Conservation (phyloP, 2,113 vertebrate genomes). For the Plecturocebus donacophilus region DNA sequence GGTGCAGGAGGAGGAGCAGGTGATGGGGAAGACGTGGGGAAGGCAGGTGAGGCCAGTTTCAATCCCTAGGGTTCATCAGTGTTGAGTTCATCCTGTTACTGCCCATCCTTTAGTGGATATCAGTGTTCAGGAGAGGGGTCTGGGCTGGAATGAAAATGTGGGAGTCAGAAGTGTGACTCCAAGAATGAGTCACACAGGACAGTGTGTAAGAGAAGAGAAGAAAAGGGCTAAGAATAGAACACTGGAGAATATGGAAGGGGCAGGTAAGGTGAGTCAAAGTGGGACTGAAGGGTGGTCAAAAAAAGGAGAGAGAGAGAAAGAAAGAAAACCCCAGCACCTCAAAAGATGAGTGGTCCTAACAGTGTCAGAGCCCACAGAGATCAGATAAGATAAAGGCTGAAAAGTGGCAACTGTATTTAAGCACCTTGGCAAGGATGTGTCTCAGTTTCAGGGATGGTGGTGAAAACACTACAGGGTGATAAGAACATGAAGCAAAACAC, state of each 20-base stretch:
- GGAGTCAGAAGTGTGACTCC: neutral
- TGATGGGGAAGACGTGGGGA: neutral
- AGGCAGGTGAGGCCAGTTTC: neutral
- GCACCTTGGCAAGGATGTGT: neutral
- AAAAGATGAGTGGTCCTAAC: neutral
- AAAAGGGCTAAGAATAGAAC: neutral
- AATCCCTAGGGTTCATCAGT: neutral
- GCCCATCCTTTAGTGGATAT: neutral
- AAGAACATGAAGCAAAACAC: neutral
- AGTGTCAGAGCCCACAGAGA: neutral
- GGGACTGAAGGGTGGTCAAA: neutral
- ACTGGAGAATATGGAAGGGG: neutral
- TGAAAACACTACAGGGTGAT: neutral
- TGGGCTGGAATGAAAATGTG: neutral
- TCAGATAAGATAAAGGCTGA: neutral
- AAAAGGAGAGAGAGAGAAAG: neutral
- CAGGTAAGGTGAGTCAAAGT: neutral
- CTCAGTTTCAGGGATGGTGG: neutral
- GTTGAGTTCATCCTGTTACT: neutral
- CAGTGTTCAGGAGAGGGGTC: neutral
- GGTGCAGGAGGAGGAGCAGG: too few relatives aligned
- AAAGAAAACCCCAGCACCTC: neutral
- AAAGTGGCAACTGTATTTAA: neutral
- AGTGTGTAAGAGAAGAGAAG: neutral
- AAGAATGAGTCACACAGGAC: neutral